Evolutionary conservation across 2,888 invertebrate genomes (phyloP), one percentile per base, ranked within the genome.

Genomic region (Drosophila atripex): DNA sequence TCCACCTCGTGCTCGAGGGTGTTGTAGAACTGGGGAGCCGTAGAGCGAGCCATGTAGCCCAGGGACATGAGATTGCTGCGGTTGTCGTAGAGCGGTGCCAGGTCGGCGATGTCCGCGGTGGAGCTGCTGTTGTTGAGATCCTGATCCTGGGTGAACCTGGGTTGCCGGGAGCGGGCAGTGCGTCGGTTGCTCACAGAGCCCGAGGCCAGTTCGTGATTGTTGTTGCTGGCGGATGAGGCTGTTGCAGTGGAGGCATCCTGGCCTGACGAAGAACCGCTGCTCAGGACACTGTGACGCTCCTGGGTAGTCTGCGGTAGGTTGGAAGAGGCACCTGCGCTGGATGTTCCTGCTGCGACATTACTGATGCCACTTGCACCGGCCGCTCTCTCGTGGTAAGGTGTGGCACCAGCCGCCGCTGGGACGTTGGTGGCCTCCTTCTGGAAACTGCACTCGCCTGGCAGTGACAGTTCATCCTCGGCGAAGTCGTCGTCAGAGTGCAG

Each of bases 401-500:
- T 75, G 64, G 71, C 75, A 21, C 71, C 73, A 1, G 71, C 69
- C 6, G 55, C 41, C 3, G 54, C 39, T 0, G 70, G 49, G 6
- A 45, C 28, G 12, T 76, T 14, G 60, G 38, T 78, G 4, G 45
- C 39, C 38, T 89, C 77, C 80, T 91, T 92, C 69, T 90, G 90
- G 71, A 90, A 91, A 51, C 85, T 86, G 71, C 90, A 83, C 54
- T 91, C 93, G 58, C 93, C 93, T 1, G 92, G 93, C 75, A 93
- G 88, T 72, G 93, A 95, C 12, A 96, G 93, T 88, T 96, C 96
- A 89, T 96, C 96, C 91, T 96, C 96, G 51, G 96, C 96, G 88
- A 96, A 96, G 88, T 96, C 96, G 86, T 96, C 96, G 88, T 96
- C 96, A 88, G 96, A 96, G 88, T 94, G 94, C 38, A 94, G 93